These are phyloP conservation scores for Holacanthus passer DNA, from an alignment of 2,113 vertebrate species.

Conservation along the genomic window DNA sequence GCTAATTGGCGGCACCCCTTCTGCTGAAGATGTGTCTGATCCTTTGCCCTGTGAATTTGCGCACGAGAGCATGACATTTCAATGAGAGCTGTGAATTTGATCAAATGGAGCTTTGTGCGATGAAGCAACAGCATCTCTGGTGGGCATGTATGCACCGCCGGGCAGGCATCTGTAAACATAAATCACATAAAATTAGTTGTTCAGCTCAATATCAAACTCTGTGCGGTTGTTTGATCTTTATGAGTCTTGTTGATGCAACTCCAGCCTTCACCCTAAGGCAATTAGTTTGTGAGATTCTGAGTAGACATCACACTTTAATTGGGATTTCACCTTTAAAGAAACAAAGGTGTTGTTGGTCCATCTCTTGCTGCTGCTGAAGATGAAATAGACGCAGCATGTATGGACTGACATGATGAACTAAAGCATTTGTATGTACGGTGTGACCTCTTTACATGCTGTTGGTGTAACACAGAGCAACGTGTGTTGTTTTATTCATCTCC, in stretches of 20 bases:
- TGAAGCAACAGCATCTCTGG: slow-evolving; percentile 44
- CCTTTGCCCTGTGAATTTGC: slow-evolving; percentile 61
- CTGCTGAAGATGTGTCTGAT: slow-evolving; percentile 69
- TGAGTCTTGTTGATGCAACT: slow-evolving; percentile 7
- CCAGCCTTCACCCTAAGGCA: neutral
- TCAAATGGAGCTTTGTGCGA: slow-evolving; percentile 62
- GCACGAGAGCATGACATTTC: slow-evolving; percentile 61
- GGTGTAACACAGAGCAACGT: neutral
- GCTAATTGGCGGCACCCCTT: slow-evolving; percentile 73
- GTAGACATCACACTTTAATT: slow-evolving; percentile 37
- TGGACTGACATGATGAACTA: neutral
- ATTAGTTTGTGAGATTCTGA: slow-evolving; percentile 24
- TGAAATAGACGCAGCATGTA: neutral
- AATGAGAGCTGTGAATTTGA: slow-evolving; percentile 53
- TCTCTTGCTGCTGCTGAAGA: neutral
- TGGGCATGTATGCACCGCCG: slow-evolving; percentile 32
- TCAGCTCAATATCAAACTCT: slow-evolving; percentile 24
- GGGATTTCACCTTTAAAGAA: slow-evolving; percentile 23
- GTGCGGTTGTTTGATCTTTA: slow-evolving; percentile 15
- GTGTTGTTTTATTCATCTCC: neutral
- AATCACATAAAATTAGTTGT: slow-evolving; percentile 37
- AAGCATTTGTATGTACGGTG: neutral
- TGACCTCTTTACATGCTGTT: neutral
- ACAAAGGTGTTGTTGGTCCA: neutral
- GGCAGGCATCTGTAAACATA: slow-evolving; percentile 49